Percentiles rank a stretch among this genome's conserved stretches.
phyloP scores from a whole-genome alignment of 1,140 invertebrate genomes.

The Coenobita brevimanus region DNA sequence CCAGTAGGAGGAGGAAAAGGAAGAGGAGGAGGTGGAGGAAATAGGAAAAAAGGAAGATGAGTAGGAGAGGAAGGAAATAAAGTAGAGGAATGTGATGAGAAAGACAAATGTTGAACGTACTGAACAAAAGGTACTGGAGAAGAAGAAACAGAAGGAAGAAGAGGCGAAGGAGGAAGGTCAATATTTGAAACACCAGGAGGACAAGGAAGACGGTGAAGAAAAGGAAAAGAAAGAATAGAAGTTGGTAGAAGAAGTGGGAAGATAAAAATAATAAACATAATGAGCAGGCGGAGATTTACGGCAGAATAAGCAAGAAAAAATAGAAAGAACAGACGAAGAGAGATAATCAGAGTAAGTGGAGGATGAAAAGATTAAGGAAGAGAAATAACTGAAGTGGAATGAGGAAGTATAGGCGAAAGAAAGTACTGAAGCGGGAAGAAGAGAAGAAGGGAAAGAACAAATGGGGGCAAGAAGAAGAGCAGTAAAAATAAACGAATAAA shows the following conservation, averaged over 20 bases:
- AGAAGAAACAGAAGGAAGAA: background rate
- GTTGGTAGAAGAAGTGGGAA: too few relatives aligned
- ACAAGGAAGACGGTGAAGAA: background rate
- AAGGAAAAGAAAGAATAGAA: background rate
- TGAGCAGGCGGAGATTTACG: too few relatives aligned
- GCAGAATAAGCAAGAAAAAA: too few relatives aligned
- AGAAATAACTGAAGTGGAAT: background rate
- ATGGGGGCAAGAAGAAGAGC: too few relatives aligned
- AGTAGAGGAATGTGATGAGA: background rate
- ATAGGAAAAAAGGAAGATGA: background rate
- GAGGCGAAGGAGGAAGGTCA: background rate
- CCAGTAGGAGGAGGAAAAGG: background rate
- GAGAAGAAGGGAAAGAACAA: too few relatives aligned
- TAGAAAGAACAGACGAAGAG: too few relatives aligned
- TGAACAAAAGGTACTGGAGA: background rate
- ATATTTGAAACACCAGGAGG: background rate
- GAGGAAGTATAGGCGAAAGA: background rate
- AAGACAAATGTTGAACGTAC: background rate
- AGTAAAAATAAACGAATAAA: too few relatives aligned
- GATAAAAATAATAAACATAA: too few relatives aligned
- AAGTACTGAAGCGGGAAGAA: too few relatives aligned
- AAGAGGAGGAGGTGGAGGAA: too few relatives aligned
- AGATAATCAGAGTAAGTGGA: background rate
- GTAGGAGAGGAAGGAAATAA: background rate
- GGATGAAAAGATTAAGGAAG: background rate